A percentile compares a stretch with the other conserved stretches of the same genome.
These are phyloP conservation scores for Euwallacea similis DNA, from an alignment of 1,140 invertebrate species.

Conservation along the genomic window DNA sequence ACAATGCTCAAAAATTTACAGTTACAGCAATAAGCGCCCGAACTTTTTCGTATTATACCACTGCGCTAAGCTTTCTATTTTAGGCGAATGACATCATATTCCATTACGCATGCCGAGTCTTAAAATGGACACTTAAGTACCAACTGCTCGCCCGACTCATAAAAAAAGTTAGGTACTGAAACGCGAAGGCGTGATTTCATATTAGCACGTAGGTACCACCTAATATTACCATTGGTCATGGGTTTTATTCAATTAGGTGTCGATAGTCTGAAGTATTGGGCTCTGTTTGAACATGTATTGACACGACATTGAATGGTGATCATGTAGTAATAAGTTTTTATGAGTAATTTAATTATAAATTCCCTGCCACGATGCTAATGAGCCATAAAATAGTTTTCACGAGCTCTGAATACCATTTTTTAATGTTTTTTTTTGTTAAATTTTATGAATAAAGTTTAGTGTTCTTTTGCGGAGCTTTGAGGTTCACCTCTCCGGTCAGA, in stretches of 20 bases:
- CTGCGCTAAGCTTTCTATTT: constrained; percentile 17
- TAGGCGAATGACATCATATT: constrained; percentile 16
- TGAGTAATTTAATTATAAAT: too few species aligned
- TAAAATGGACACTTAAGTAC: constrained; percentile 21
- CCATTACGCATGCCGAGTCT: constrained; percentile 22
- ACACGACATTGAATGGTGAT: too few species aligned
- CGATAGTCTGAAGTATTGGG: neutral
- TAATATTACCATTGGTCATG: neutral
- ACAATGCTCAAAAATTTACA: constrained; percentile 2
- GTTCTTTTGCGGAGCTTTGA: too few species aligned
- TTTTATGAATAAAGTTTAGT: too few species aligned
- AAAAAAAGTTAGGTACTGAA: constrained; percentile 10
- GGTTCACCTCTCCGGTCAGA: too few species aligned
- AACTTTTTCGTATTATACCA: constrained; percentile 9
- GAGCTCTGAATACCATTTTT: too few species aligned
- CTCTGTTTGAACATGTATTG: too few species aligned
- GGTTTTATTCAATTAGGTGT: constrained; percentile 4
- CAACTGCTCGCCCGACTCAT: constrained; percentile 17
- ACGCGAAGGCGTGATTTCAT: constrained; percentile 15
- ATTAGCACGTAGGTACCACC: constrained; percentile 13
- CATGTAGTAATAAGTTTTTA: too few species aligned
- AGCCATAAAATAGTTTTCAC: too few species aligned
- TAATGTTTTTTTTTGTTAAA: too few species aligned
- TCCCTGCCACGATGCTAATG: too few species aligned
- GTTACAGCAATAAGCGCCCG: constrained; percentile 6